A percentile compares a stretch with the other conserved stretches of the same genome.
Conservation (phyloP, 2,113 vertebrate genomes). For the Lagenorhynchus albirostris region DNA sequence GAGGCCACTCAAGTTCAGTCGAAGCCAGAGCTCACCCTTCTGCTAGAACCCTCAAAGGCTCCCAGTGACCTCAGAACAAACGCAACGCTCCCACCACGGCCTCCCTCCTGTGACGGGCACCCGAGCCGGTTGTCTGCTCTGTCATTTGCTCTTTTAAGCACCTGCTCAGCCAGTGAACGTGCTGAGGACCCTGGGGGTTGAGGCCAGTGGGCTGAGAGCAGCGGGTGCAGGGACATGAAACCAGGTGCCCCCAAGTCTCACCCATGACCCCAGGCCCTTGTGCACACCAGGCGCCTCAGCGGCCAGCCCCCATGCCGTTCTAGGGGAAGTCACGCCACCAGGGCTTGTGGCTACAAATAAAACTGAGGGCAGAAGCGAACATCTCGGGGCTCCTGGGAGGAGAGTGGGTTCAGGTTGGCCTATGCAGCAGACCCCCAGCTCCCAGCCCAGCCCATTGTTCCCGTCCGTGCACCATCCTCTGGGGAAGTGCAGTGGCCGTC, state of each 20-base stretch:
- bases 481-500: not conserved
- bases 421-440: not conserved
- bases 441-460: not conserved
- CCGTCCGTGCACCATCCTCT: not conserved
- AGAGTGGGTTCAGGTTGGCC: not conserved
- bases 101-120: no score
- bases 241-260: not conserved
- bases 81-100: not conserved
- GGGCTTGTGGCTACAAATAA: rapidly evolving
- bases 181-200: not conserved
- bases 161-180: not conserved
- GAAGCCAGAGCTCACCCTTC: not conserved
- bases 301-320: rapidly evolving
- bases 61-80: not conserved
- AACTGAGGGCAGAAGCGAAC: not conserved
- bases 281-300: rapidly evolving
- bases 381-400: not conserved
- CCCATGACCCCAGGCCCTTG: not conserved
- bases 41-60: not conserved
- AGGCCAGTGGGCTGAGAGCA: not conserved
- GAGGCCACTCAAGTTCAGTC: not conserved
- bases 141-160: not conserved
- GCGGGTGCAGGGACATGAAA: not conserved
- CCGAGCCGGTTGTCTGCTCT: not conserved
- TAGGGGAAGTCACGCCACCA: no score